Conservation (phyloP, 2,888 invertebrate species). For the Trilocha varians region DNA sequence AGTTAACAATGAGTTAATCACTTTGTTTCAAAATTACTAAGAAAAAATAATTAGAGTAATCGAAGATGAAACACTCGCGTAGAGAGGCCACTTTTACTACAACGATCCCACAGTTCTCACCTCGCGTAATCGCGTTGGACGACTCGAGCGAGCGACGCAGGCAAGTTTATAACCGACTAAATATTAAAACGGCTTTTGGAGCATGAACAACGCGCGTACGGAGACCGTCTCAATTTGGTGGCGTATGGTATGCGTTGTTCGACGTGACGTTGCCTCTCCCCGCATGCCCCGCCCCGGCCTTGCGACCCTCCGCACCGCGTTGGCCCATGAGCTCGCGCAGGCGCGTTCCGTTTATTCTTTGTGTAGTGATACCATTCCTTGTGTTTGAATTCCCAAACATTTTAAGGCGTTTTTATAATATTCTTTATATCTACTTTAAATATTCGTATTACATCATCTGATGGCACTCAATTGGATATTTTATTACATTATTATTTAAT, state of each 20-base stretch:
- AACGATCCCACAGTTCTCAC: constrained; percentile 53
- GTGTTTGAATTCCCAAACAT: constrained; percentile 19
- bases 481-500: too few relatives aligned
- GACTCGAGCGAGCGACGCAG: constrained; percentile 65
- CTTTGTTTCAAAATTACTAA: neutral
- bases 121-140: constrained; percentile 65
- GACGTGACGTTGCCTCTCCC: constrained; percentile 63
- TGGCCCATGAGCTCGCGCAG: constrained; percentile 53
- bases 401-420: constrained; percentile 1
- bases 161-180: constrained; percentile 46
- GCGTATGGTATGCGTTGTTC: constrained; percentile 61
- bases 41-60: constrained; percentile 23
- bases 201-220: constrained; percentile 11
- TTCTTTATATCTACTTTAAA: neutral
- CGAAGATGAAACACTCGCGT: constrained; percentile 24
- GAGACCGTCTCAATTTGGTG: constrained; percentile 40
- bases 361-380: constrained; percentile 46
- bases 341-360: constrained; percentile 57
- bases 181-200: constrained; percentile 18
- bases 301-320: constrained; percentile 57
- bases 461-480: too few relatives aligned
- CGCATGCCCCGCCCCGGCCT: constrained; percentile 56
- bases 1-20: constrained; percentile 5
- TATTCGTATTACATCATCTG: too few relatives aligned
- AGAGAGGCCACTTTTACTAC: constrained; percentile 58